phyloP scores from a whole-genome alignment of 2,797 vertebrate genomes.

The Danio tinwini region DNA sequence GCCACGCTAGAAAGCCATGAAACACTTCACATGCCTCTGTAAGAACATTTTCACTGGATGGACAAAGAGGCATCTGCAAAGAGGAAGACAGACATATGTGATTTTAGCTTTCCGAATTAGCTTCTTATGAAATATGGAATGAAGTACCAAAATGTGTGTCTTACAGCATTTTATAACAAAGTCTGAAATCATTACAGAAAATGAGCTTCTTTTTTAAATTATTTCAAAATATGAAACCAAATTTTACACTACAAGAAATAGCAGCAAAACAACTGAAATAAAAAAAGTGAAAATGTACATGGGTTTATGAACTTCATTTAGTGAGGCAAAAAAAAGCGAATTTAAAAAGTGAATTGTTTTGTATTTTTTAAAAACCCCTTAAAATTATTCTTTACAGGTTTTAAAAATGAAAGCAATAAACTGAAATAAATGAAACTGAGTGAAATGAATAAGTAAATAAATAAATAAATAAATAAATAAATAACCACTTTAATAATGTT shows the following conservation, averaged over 20 bases:
- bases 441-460: too few species aligned
- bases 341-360: too few species aligned
- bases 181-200: neutral
- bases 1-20: conserved; percentile 92
- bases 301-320: neutral
- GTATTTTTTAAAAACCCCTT: neutral
- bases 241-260: neutral
- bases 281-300: neutral
- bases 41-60: conserved; percentile 82
- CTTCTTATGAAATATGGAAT: neutral
- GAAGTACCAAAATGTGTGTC: neutral
- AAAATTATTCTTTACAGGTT: neutral
- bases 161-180: neutral
- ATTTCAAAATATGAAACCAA: neutral
- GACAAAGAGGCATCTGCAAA: conserved; percentile 87
- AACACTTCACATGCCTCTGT: conserved; percentile 83
- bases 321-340: neutral
- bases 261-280: neutral
- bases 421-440: too few species aligned
- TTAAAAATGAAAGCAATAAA: too few species aligned
- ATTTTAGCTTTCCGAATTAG: neutral
- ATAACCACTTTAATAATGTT: too few species aligned
- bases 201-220: neutral
- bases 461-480: too few species aligned
- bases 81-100: neutral